Conservation (phyloP, 2,113 vertebrate species). For the Murina feae region DNA sequence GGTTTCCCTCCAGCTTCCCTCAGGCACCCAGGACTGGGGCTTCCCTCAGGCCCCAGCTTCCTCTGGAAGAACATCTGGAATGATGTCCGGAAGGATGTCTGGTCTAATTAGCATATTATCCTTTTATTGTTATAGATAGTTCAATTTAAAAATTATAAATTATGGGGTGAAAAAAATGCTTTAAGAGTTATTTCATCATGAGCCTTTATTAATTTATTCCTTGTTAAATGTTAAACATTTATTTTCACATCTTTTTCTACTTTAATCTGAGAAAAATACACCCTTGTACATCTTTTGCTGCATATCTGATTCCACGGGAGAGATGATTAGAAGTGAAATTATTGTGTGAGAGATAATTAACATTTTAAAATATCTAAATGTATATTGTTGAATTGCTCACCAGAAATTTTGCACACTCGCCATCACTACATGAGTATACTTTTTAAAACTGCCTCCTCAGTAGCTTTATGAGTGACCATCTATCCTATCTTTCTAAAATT, state of each 20-base stretch:
- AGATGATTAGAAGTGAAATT: not conserved
- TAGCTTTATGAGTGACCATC: not conserved
- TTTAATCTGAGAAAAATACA: not conserved
- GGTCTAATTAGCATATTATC: too few species aligned
- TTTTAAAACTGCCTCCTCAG: not conserved
- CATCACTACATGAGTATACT: not conserved
- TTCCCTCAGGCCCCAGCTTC: too few species aligned
- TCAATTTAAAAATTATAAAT: slow-evolving; percentile 13
- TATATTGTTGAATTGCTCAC: not conserved
- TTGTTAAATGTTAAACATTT: not conserved
- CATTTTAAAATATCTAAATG: not conserved
- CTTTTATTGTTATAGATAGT: not conserved
- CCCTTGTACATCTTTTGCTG: not conserved
- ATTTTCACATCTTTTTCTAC: not conserved
- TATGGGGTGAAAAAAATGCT: not conserved
- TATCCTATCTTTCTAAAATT: not conserved
- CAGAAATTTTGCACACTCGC: not conserved
- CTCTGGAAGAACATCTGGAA: too few species aligned
- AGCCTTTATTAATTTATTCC: not conserved
- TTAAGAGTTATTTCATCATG: not conserved
- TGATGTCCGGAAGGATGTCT: too few species aligned
- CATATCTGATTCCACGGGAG: not conserved
- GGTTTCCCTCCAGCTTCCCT: too few species aligned
- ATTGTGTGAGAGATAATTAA: not conserved
- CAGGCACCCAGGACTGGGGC: too few species aligned